Percentiles rank a stretch among this genome's conserved stretches.
These are phyloP conservation scores for Pterocles orientalis DNA, from an alignment of 2,113 vertebrate species.

Conservation along the genomic window DNA sequence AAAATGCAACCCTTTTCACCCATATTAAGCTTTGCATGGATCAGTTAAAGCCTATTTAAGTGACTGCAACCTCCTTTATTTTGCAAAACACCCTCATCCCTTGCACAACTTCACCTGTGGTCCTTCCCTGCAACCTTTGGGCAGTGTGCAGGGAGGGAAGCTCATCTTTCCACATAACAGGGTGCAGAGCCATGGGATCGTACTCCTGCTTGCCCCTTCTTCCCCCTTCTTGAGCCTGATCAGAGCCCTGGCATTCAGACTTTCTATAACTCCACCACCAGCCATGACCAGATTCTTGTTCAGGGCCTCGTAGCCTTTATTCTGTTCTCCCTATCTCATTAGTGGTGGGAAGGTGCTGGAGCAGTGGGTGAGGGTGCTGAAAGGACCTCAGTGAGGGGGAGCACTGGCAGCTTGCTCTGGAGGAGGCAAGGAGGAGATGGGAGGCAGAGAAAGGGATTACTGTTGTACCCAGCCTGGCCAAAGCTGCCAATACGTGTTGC, in stretches of 20 bases:
- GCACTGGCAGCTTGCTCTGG: neutral
- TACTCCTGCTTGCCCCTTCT: neutral
- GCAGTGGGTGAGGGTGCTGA: neutral
- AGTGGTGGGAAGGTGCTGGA: neutral
- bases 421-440: neutral
- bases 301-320: neutral
- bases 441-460: neutral
- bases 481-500: neutral
- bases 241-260: neutral
- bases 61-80: neutral
- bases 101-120: accelerated
- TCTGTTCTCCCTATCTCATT: neutral
- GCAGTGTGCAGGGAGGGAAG: neutral
- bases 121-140: neutral
- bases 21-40: neutral
- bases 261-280: neutral
- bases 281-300: neutral
- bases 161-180: neutral
- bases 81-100: neutral
- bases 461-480: neutral
- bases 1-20: neutral
- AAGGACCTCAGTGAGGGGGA: neutral
- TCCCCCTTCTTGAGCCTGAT: neutral
- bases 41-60: neutral
- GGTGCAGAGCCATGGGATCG: neutral